These are phyloP conservation scores for Pangasius sanitwongsei DNA, from an alignment of 2,797 vertebrate genomes.

Conservation along the genomic window DNA sequence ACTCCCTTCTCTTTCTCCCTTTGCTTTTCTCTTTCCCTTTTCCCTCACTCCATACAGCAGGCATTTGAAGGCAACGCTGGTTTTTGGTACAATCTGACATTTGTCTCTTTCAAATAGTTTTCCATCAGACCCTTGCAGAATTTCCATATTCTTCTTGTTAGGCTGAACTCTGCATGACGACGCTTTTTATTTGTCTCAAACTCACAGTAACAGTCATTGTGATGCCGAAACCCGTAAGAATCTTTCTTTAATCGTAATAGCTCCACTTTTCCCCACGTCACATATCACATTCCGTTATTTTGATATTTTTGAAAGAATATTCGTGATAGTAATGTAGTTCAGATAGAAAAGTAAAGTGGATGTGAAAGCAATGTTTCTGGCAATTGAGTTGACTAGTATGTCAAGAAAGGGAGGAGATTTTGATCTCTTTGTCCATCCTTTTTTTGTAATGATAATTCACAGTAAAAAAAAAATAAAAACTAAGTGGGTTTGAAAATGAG, in stretches of 20 bases:
- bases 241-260: slow-evolving; percentile 58
- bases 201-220: slow-evolving; percentile 46
- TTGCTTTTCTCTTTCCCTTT: slow-evolving; percentile 53
- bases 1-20: slow-evolving; percentile 60
- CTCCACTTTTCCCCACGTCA: slow-evolving; percentile 55
- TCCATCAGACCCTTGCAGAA: slow-evolving; percentile 55
- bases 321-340: slow-evolving; percentile 46
- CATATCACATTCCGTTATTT: slow-evolving; percentile 56
- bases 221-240: slow-evolving; percentile 61
- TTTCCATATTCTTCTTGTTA: slow-evolving; percentile 67
- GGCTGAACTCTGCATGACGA: slow-evolving; percentile 61
- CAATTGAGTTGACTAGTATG: slow-evolving; percentile 33
- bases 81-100: slow-evolving; percentile 73
- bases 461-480: background rate
- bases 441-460: slow-evolving; percentile 20
- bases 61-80: slow-evolving; percentile 71
- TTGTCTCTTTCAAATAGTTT: slow-evolving; percentile 70
- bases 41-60: slow-evolving; percentile 60
- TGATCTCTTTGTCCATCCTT: background rate
- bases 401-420: slow-evolving; percentile 18
- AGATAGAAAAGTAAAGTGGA: slow-evolving; percentile 26
- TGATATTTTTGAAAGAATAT: slow-evolving; percentile 55
- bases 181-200: slow-evolving; percentile 55
- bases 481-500: background rate
- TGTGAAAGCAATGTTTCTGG: slow-evolving; percentile 23